Evolutionary conservation across 2,797 vertebrate genomes (phyloP), one percentile per base, ranked within the genome.

Genomic region (Lepus townsendii): DNA sequence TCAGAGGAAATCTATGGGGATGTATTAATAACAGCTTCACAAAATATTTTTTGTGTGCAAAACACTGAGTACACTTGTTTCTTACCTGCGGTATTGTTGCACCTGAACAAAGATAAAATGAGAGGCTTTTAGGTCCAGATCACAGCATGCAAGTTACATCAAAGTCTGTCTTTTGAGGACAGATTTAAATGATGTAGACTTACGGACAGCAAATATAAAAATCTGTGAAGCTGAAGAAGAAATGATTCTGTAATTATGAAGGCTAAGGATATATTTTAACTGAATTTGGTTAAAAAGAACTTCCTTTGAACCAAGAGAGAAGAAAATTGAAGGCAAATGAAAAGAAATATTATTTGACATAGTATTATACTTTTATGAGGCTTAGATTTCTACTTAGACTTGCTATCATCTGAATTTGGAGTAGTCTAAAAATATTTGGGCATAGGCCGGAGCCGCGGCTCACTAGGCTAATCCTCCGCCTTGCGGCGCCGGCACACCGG

Each of bases 111-210:
- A 76, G 47, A 90, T 42, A 78, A 93, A 93, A 88, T 32, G 32
- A 88, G 87, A 95, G 47, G 1, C 5, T 87, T 88, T 95, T 85
- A 89, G 76, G 32, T 83, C 42, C 42, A 76, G 69, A 92, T 76
- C 69, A 88, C 75, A 80, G 82, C 30, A 77, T 65, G 75, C 1
- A 73, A 75, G 83, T 83, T 87, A 94, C 14, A 96, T 93, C 66
- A 96, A 90, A 96, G 7, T 83, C 19, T 71, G 32, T 22, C 22
- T 96, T 95, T 90, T 75, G 42, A 96, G 71, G 69, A 88, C 26
- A 92, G 60, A 72, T n/a, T 94, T 78, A 95, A 97, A 80, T 83
- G 71, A 92, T 92, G 14, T 24, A 68, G 32, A 90, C 52, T 32
- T 57, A 8, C 1, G 90, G 50, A 83, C 24, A 2, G 8, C 72